Conservation (phyloP, 2,888 invertebrate species). For the Anthophora plumipes region DNA sequence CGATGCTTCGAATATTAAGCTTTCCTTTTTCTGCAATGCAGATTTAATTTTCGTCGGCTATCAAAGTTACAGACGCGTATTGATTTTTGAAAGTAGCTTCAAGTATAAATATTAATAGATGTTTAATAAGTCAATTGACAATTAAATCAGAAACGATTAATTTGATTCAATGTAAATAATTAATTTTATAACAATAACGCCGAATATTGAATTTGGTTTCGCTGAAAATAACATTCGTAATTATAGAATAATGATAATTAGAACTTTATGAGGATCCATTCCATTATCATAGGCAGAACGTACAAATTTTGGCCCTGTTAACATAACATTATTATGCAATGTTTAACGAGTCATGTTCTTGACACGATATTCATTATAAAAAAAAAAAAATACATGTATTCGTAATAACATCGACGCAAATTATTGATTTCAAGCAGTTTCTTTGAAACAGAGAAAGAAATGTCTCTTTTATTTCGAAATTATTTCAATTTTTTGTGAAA, state of each 20-base stretch:
- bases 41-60: too few species aligned
- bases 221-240: neutral
- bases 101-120: neutral
- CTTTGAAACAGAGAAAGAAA: too few species aligned
- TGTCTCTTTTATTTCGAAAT: too few species aligned
- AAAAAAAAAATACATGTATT: too few species aligned
- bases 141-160: neutral
- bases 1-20: too few species aligned
- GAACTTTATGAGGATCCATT: neutral
- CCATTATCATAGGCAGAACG: neutral
- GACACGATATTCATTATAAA: too few species aligned
- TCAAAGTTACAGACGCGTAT: neutral
- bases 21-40: too few species aligned
- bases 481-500: too few species aligned
- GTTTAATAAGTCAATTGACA: neutral
- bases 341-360: too few species aligned
- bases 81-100: neutral
- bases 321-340: too few species aligned
- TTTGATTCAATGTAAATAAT: conserved; percentile 1
- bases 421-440: too few species aligned
- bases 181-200: neutral
- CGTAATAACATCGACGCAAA: too few species aligned
- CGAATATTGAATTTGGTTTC: neutral
- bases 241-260: neutral
- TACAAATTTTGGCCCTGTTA: neutral